A percentile compares a stretch with the other conserved stretches of the same genome.
Evolutionary conservation across 2,113 vertebrate genomes (phyloP).

Genomic region (Otus sunia): DNA sequence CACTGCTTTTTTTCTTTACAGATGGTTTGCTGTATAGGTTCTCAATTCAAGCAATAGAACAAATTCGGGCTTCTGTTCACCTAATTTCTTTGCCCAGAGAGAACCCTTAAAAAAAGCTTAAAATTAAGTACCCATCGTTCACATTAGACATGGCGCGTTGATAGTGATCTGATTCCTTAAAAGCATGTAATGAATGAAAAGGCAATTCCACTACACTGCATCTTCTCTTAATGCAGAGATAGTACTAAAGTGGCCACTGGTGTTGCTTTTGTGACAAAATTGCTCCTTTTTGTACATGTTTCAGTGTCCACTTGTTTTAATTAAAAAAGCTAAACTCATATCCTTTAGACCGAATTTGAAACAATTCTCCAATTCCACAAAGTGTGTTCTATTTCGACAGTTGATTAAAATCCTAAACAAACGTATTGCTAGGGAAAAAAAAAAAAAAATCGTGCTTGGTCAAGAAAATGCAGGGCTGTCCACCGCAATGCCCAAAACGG

Average conservation of each 20-base stretch:
- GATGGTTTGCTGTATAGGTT: neutral
- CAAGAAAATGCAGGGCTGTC: neutral
- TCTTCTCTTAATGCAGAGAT: neutral
- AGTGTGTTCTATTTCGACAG: neutral
- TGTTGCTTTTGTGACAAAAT: neutral
- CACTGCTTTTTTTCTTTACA: neutral
- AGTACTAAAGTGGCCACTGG: neutral
- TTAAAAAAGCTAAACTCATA: neutral
- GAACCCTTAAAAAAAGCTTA: neutral
- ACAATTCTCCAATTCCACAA: neutral
- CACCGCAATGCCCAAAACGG: neutral
- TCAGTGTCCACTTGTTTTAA: neutral
- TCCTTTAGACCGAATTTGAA: neutral
- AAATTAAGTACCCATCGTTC: neutral
- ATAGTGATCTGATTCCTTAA: neutral
- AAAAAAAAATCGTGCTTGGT: neutral
- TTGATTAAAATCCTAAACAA: neutral
- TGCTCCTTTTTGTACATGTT: neutral
- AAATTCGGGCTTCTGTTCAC: neutral
- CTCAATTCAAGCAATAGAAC: neutral
- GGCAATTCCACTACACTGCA: neutral
- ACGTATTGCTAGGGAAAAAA: neutral
- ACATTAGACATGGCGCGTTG: neutral
- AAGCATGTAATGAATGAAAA: slow-evolving; percentile 6
- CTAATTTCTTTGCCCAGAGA: neutral